phyloP scores from a whole-genome alignment of 30 jellyfish, hydroid and myxozoan genomes.

The Aurelia aurita region DNA sequence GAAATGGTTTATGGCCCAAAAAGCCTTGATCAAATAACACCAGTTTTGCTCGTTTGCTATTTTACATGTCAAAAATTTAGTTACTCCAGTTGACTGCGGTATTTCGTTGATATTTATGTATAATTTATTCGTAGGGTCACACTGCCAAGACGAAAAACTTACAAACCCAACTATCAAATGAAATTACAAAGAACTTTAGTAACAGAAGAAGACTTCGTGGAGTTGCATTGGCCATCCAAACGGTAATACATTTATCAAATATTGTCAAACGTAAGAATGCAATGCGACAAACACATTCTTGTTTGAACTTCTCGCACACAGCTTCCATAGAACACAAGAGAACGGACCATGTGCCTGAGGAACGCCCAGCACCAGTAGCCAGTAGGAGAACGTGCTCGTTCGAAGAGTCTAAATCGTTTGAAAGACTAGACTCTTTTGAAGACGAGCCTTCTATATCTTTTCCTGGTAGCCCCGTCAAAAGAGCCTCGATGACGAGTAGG shows the following conservation, averaged over 20 bases:
- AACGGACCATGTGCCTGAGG: conserved; percentile 24
- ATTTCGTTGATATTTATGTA: too few relatives aligned
- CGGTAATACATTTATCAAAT: conserved; percentile 93
- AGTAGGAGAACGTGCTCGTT: conserved; percentile 56
- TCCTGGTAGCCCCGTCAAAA: conserved; percentile 72
- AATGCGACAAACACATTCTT: conserved; percentile 51
- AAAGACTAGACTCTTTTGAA: conserved; percentile 46
- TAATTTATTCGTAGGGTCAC: conserved; percentile 66
- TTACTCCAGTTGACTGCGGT: too few relatives aligned
- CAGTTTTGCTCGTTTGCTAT: too few relatives aligned
- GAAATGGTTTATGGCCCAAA: too few relatives aligned
- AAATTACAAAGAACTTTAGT: conserved; percentile 70
- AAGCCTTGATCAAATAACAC: too few relatives aligned
- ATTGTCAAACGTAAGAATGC: conserved; percentile 66
- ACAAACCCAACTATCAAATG: conserved; percentile 79
- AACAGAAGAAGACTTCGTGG: conserved; percentile 84
- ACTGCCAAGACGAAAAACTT: conserved; percentile 83
- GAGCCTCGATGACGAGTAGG: conserved; percentile 75
- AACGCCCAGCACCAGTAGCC: conserved; percentile 24
- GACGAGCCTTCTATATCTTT: conserved; percentile 45
- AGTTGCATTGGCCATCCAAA: conserved; percentile 90
- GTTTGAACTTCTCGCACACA: conserved; percentile 36
- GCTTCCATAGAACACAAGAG: conserved; percentile 22
- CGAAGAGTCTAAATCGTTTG: conserved; percentile 67
- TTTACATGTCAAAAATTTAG: too few relatives aligned